phyloP scores from a whole-genome alignment of 2,888 invertebrate species.

The Mechanitis mazaeus region DNA sequence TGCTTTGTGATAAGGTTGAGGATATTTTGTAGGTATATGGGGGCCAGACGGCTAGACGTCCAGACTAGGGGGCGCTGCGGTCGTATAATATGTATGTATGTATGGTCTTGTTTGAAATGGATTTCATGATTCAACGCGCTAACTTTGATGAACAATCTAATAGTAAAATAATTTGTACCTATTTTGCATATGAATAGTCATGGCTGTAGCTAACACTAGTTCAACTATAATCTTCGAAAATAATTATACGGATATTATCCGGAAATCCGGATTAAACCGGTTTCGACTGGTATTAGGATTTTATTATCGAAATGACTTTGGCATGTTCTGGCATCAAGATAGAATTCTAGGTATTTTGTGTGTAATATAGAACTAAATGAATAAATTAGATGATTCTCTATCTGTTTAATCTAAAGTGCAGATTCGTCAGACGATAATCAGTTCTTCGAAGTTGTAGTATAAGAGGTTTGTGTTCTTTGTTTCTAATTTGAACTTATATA shows the following conservation, averaged over 20 bases:
- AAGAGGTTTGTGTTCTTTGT: no score
- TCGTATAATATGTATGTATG: slow-evolving; percentile 22
- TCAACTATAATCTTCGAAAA: no score
- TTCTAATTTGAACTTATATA: no score
- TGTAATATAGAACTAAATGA: not conserved
- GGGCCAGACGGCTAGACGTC: slow-evolving; percentile 40
- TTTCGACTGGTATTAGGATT: no score
- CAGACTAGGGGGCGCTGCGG: slow-evolving; percentile 36
- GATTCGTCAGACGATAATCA: no score
- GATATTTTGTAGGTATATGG: slow-evolving; percentile 28
- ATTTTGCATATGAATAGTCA: no score
- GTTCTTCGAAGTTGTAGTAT: no score
- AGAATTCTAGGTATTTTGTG: not conserved
- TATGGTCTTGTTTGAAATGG: slow-evolving; percentile 20
- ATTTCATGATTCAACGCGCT: slow-evolving; percentile 27
- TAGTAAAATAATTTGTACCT: slow-evolving; percentile 8
- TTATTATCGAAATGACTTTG: not conserved
- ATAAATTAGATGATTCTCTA: not conserved
- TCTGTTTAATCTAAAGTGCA: not conserved
- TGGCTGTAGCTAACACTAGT: no score
- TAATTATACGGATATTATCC: no score
- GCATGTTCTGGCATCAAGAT: not conserved
- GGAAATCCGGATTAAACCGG: no score
- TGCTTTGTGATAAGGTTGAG: slow-evolving; percentile 19
- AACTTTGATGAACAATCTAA: slow-evolving; percentile 28